Base-by-base conservation (phyloP, 2,888 invertebrate species). In the Callosobruchus maculatus region DNA sequence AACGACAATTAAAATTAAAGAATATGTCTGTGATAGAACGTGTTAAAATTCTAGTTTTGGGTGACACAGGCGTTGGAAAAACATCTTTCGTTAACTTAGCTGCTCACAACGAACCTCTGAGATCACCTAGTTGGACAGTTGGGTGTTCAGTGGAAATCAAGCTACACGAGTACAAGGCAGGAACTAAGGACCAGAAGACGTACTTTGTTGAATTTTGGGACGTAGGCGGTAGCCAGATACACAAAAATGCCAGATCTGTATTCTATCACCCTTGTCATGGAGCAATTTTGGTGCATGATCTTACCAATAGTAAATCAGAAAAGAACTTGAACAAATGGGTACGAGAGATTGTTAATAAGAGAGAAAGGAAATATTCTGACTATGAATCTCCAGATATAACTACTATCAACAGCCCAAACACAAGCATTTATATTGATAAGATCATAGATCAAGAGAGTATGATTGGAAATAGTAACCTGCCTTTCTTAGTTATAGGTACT, bases 181-280 rank as follows among this genome's bases (percentile, higher is more conserved):
- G 97, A 0, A 97, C 97, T 0, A 94, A 95, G 21, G 92, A 93
- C 75, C 97, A 98, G 85, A 94, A 93, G 81, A 93, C 95, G 4
- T 97, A 93, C 86, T 98, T 97, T 86, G 90, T 99, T 22, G 99
- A 99, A 88, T 89, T 99, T 49, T 99, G 98, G 95, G 99, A 99
- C 86, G 92, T 99, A 73, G 99, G 99, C 4, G 99, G 99, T 0
- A 97, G 97, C 78, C 92, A 95, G 78, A 95, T 93, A 82, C 99
- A 99, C 85, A 92, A 95, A 84, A 97, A 96, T 86, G 94, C 97
- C n/a, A 90, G 98, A 83, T 92, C 93, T 77, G 96, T 98, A 0
- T 99, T 99, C 87, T 98, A 98, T 87, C 94, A 95, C 83, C 94
- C 96, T 31, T 94, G 95, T 74, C 95, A 98, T 89, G 99, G 98